Evolutionary conservation across 2,113 vertebrate genomes (phyloP).

Genomic region (Notarius quadriscutis): DNA sequence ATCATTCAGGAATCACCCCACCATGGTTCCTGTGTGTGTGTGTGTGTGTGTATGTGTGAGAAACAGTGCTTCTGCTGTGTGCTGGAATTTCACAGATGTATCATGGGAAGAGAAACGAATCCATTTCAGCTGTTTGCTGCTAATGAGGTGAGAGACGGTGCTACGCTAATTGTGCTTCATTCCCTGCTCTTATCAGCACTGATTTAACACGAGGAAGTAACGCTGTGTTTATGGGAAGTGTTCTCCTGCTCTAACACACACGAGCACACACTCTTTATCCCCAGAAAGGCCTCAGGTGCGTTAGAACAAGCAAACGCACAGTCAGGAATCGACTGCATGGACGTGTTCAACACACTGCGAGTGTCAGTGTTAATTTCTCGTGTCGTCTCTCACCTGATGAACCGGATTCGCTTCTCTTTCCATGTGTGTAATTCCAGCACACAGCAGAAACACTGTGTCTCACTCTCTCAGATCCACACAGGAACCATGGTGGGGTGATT

Average conservation of each 20-base stretch:
- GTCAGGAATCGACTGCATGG: neutral
- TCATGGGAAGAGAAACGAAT: conserved; percentile 61
- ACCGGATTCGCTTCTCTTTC: conserved; percentile 41
- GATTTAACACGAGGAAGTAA: conserved; percentile 11
- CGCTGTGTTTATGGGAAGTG: neutral
- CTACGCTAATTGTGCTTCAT: conserved; percentile 64
- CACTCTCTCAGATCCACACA: neutral
- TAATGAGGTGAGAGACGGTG: conserved; percentile 65
- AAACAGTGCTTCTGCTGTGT: conserved; percentile 31
- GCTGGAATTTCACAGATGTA: conserved; percentile 48
- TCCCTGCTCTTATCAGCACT: conserved; percentile 54
- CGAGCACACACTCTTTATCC: neutral
- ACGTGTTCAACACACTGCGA: neutral
- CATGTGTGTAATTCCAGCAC: conserved; percentile 46
- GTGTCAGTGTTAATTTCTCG: too few species aligned
- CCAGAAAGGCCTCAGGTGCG: neutral
- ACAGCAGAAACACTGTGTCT: conserved; percentile 32
- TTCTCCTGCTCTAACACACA: neutral
- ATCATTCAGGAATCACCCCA: neutral
- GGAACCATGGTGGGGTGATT: neutral
- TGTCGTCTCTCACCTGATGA: too few species aligned
- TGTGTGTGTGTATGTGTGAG: neutral
- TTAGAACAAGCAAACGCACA: neutral
- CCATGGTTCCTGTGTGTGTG: neutral
- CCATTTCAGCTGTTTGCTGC: conserved; percentile 55